Evolutionary conservation across 2,797 vertebrate genomes (phyloP).

Genomic region (Mormyrops attenuatus): DNA sequence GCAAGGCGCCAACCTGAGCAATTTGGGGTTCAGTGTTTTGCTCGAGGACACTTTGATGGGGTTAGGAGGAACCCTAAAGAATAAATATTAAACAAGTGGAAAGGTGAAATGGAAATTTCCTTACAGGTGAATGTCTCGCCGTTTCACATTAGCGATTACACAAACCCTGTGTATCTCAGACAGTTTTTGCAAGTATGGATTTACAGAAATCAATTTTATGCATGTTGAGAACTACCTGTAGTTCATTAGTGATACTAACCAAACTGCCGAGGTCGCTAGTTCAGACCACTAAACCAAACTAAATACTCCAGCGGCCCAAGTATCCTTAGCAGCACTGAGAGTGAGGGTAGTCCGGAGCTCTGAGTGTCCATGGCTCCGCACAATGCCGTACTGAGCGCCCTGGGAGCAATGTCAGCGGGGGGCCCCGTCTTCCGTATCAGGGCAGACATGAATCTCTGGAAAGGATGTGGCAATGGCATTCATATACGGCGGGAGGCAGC

Average conservation of each 20-base stretch:
- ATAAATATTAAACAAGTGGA: background rate
- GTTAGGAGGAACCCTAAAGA: background rate
- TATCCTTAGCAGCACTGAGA: background rate
- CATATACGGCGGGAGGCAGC: background rate
- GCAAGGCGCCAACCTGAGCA: no score
- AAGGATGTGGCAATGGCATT: background rate
- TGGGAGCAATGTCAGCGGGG: no score
- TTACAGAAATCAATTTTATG: background rate
- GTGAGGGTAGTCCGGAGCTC: no score
- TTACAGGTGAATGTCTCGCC: background rate
- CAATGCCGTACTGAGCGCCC: background rate
- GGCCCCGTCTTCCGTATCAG: background rate
- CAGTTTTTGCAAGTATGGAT: background rate
- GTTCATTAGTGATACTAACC: background rate
- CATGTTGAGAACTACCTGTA: background rate
- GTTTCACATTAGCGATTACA: background rate
- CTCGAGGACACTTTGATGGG: no score
- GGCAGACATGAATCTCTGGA: background rate
- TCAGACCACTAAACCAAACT: background rate
- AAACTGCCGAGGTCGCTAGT: background rate
- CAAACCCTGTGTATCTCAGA: background rate
- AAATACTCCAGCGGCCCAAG: background rate
- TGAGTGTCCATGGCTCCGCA: background rate
- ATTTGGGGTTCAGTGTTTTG: no score
- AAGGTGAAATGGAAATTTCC: background rate